Conservation (phyloP, 2,797 vertebrate species). For the Megaceryle alcyon region DNA sequence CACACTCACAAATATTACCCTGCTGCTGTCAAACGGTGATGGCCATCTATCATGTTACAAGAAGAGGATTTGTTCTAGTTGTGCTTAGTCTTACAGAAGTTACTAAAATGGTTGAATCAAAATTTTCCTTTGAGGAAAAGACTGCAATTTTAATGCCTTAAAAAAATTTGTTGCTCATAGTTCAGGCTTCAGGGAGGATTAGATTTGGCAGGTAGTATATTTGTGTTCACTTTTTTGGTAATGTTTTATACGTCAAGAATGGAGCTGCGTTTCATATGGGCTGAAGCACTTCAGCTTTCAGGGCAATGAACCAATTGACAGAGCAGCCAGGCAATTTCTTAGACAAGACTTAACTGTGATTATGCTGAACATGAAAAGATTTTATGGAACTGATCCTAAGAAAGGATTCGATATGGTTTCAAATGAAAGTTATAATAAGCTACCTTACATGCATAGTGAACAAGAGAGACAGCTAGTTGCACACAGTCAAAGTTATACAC, state of each 20-base stretch:
- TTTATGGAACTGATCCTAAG: constrained; percentile 15
- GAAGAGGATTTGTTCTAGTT: background rate
- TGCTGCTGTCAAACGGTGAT: background rate
- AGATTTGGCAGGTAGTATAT: background rate
- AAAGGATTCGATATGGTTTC: constrained; percentile 23
- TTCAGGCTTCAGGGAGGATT: constrained; percentile 7
- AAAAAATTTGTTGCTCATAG: background rate
- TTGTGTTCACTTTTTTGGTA: background rate
- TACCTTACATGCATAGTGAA: background rate
- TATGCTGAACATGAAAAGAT: background rate
- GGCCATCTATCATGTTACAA: background rate
- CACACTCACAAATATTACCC: background rate
- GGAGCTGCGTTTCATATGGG: background rate
- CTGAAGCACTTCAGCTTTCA: constrained; percentile 19
- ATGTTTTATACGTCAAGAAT: background rate
- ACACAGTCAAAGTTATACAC: background rate
- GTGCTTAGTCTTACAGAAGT: background rate
- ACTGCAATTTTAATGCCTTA: background rate
- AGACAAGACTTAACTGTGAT: constrained; percentile 5
- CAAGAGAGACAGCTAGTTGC: background rate
- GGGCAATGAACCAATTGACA: background rate
- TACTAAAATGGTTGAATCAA: background rate
- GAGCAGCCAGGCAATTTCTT: constrained; percentile 24
- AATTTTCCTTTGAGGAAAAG: background rate
- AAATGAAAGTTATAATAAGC: background rate